A percentile compares a stretch with the other conserved stretches of the same genome.
phyloP scores from a whole-genome alignment of 2,113 vertebrate genomes.

The Daboia siamensis region DNA sequence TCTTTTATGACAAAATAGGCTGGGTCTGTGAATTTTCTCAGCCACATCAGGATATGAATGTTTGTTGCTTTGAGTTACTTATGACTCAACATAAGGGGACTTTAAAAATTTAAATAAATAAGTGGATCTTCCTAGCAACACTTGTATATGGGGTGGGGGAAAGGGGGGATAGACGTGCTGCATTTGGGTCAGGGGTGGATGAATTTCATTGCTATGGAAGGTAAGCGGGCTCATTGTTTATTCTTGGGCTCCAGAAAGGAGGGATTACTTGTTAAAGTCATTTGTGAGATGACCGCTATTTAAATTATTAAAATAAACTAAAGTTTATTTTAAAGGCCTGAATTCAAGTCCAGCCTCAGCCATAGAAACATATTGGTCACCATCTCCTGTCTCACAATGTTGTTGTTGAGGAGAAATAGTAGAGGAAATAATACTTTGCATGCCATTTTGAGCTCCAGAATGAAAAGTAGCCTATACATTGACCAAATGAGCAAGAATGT shows the following conservation, averaged over 20 bases:
- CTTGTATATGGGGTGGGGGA: neutral
- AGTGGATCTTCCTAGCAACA: neutral
- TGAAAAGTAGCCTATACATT: neutral
- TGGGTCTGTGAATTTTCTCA: neutral
- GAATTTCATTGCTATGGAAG: neutral
- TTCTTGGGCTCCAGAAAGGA: neutral
- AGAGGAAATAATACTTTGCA: neutral
- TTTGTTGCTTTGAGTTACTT: neutral
- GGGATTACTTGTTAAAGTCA: neutral
- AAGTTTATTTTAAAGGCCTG: neutral
- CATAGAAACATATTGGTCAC: neutral
- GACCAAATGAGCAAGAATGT: neutral
- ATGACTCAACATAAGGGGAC: neutral
- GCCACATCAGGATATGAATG: neutral
- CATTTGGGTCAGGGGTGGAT: neutral
- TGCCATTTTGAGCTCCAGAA: neutral
- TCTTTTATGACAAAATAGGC: neutral
- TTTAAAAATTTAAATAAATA: neutral
- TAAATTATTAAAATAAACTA: neutral
- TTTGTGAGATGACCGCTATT: neutral
- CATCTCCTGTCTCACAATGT: neutral
- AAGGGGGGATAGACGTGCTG: neutral
- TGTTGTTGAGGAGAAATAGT: neutral
- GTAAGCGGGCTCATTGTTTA: neutral
- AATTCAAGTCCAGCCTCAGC: neutral